These are phyloP conservation scores for Megathymus violae DNA, from an alignment of 1,140 invertebrate genomes.

Conservation along the genomic window DNA sequence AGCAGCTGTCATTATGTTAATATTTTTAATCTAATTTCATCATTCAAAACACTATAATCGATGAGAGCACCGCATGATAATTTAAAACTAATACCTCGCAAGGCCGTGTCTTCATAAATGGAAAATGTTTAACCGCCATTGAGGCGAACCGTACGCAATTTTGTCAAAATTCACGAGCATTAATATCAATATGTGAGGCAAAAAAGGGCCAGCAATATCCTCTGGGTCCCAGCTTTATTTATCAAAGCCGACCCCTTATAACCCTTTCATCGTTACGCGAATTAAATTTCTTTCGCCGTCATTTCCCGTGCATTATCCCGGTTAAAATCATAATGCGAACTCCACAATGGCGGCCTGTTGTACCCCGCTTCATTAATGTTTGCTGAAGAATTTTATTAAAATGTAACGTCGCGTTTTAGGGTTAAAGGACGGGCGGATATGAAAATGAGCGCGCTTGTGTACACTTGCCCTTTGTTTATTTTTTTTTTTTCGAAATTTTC, in stretches of 20 bases:
- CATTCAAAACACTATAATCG: constrained; percentile 17
- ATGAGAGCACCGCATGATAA: constrained; percentile 5
- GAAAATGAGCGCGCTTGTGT: constrained; percentile 32
- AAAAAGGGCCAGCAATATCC: constrained; percentile 78
- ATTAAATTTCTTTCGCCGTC: constrained; percentile 83
- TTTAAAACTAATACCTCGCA: constrained; percentile 31
- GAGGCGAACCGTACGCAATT: constrained; percentile 64
- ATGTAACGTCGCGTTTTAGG: constrained; percentile 73
- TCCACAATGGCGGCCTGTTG: constrained; percentile 73
- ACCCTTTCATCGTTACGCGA: constrained; percentile 81
- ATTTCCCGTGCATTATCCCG: constrained; percentile 82
- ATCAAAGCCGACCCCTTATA: constrained; percentile 73
- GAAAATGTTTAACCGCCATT: constrained; percentile 40
- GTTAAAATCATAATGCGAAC: constrained; percentile 78
- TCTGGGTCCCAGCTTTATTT: constrained; percentile 71
- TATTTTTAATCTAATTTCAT: constrained; percentile 22
- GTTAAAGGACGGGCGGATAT: constrained; percentile 49
- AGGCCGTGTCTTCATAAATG: constrained; percentile 36
- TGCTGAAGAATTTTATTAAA: constrained; percentile 81
- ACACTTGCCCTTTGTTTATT: constrained; percentile 26
- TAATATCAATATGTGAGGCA: constrained; percentile 81
- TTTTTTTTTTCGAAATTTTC: constrained; percentile 17
- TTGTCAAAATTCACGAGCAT: constrained; percentile 80
- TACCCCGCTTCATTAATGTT: constrained; percentile 76
- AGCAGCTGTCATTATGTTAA: constrained; percentile 5